These are phyloP conservation scores for Priocnemis perturbator DNA, from an alignment of 2,888 invertebrate species.

Conservation along the genomic window DNA sequence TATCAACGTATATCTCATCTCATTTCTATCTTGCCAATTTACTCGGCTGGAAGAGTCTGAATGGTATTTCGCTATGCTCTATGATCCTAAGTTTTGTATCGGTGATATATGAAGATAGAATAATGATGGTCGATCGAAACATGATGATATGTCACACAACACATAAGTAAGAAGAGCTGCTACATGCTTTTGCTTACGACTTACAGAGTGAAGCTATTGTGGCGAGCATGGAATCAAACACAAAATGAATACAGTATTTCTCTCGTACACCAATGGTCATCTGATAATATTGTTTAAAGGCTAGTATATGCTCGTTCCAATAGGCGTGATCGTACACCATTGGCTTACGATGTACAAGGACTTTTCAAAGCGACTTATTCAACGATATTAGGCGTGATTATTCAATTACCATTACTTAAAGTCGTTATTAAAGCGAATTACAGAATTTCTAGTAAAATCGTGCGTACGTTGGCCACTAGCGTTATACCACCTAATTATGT, in stretches of 20 bases:
- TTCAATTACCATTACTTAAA: neutral
- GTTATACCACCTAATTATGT: neutral
- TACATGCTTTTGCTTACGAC: slow-evolving; percentile 66
- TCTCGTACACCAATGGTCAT: slow-evolving; percentile 43
- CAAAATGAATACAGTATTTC: slow-evolving; percentile 59
- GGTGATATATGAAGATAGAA: slow-evolving; percentile 6
- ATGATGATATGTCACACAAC: slow-evolving; percentile 8
- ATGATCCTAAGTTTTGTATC: neutral
- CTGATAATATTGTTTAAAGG: neutral
- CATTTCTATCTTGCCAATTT: no score
- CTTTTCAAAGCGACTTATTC: slow-evolving; percentile 3
- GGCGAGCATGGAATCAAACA: slow-evolving; percentile 69
- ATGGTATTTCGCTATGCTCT: no score
- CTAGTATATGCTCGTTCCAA: neutral
- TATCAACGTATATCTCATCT: no score
- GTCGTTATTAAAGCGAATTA: slow-evolving; percentile 13
- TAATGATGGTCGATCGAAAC: slow-evolving; percentile 12
- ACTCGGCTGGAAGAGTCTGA: no score
- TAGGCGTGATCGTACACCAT: slow-evolving; percentile 7
- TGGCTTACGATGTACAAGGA: slow-evolving; percentile 32
- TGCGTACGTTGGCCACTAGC: slow-evolving; percentile 2
- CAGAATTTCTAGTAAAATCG: neutral
- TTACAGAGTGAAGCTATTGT: slow-evolving; percentile 70
- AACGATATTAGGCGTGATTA: slow-evolving; percentile 1
- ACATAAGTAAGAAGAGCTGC: slow-evolving; percentile 36